Base-by-base conservation (phyloP, 2,113 vertebrate species). In the Setophaga petechia region DNA sequence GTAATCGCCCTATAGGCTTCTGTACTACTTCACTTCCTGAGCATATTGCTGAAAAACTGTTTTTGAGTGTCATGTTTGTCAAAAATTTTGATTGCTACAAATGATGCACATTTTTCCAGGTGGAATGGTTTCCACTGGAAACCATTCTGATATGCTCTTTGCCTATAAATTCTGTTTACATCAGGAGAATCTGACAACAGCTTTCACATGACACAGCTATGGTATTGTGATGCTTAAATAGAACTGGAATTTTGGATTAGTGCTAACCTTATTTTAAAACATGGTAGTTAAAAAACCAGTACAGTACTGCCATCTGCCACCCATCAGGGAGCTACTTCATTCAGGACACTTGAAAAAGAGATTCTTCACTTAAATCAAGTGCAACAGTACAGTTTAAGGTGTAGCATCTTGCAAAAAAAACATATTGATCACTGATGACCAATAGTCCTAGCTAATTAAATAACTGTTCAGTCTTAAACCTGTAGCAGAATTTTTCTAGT, bases 141-240 rank as follows among this genome's bases (percentile, higher is more conserved):
- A 17, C 20, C 6, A 16, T 75, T 71, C 15, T 58, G 23, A 3
- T 57, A 28, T 27, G 17, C 16, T 27, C 30, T 66, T 62, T n/a
- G 25, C 41, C 9, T 74, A 15, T 20, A 57, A 18, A 66, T 75
- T 66, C 10, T 65, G 12, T 78, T 86, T 71, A 23, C 6, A 11
- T 69, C 9, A 18, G 24, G 14, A 54, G 24, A 49, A 35, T 71
- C 39, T 83, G 9, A 20, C 35, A 66, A 43, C 35, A 66, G 20
- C 35, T 8, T 79, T 22, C 7, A 31, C 4, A 1, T 11, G 3
- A 33, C 14, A 14, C 5, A 51, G 41, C 24, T 2, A 0, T 57
- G 30, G 7, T 43, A 37, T n/a, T 51, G 23, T 25, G 5, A 22
- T 25, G 14, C 10, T 69, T 69, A 41, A 73, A 51, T 20, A 44